These are phyloP conservation scores for Porites evermanni DNA, from an alignment of 92 coral and sea anemone species.

Conservation along the genomic window DNA sequence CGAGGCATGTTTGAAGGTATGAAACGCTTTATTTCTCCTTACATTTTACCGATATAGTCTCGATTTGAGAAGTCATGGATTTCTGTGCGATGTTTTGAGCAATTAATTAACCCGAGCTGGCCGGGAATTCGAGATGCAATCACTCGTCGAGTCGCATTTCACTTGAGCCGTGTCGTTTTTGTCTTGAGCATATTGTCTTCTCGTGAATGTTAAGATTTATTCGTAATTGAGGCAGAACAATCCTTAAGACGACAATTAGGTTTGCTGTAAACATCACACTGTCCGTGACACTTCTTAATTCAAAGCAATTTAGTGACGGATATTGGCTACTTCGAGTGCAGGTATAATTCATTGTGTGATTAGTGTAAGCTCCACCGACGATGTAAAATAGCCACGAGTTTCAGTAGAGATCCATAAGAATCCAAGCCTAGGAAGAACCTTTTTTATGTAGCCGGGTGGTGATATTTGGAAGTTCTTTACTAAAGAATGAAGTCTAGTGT, in stretches of 20 bases:
- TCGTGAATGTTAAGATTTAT: neutral
- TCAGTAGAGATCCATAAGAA: neutral
- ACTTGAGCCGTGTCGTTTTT: neutral
- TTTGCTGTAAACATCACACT: neutral
- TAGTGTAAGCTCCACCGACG: too few relatives aligned
- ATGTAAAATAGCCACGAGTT: neutral
- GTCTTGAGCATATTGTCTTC: neutral
- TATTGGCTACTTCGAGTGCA: constrained; percentile 10
- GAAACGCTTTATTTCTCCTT: constrained; percentile 2
- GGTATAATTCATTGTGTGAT: neutral
- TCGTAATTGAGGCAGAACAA: neutral
- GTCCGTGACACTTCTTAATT: constrained; percentile 22
- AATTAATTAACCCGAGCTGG: neutral
- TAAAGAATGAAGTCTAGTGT: too few relatives aligned
- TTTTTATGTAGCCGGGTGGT: neutral
- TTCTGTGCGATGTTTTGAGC: neutral
- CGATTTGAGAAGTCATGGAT: neutral
- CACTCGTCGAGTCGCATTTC: neutral
- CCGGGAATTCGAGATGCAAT: constrained; percentile 2
- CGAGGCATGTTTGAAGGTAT: constrained; percentile 48
- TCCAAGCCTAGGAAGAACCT: neutral
- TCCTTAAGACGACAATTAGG: constrained; percentile 16
- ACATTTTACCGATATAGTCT: too few relatives aligned
- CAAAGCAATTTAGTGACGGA: constrained; percentile 26
- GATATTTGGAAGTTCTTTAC: too few relatives aligned